Conservation (phyloP, 1,140 invertebrate species). For the Bombus waltoni region DNA sequence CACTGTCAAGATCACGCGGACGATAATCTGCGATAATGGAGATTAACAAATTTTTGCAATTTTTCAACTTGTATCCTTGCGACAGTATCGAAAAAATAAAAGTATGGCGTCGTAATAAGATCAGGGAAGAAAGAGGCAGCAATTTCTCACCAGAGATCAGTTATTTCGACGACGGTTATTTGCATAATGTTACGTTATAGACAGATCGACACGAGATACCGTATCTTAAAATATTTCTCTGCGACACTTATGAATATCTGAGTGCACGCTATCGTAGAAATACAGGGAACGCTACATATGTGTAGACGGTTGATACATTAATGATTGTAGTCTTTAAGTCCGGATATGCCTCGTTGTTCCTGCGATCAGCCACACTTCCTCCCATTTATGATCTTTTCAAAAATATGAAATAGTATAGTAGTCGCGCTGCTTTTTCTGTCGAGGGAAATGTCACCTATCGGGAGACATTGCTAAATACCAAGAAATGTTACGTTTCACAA, state of each 20-base stretch:
- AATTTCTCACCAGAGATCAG: slow-evolving; percentile 12
- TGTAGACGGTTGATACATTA: background rate
- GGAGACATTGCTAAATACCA: background rate
- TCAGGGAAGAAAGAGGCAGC: background rate
- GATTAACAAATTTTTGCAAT: background rate
- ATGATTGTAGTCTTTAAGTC: slow-evolving; percentile 2
- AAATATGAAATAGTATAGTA: background rate
- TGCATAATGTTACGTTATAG: slow-evolving; percentile 9
- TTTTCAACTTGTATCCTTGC: background rate
- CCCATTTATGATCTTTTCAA: background rate
- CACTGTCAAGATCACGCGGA: background rate
- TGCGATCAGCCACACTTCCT: background rate
- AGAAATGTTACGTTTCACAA: background rate
- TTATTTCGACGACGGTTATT: slow-evolving; percentile 2
- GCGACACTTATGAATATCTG: background rate
- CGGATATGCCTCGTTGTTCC: background rate
- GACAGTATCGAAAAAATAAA: background rate
- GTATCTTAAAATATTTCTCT: background rate
- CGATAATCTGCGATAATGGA: background rate
- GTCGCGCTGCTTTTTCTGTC: background rate
- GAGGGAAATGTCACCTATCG: background rate
- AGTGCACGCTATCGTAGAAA: background rate
- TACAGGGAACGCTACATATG: background rate
- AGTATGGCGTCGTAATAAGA: background rate
- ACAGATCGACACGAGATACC: background rate